These are phyloP conservation scores for Orthonyx spaldingii DNA, from an alignment of 2,113 vertebrate species.

Conservation along the genomic window DNA sequence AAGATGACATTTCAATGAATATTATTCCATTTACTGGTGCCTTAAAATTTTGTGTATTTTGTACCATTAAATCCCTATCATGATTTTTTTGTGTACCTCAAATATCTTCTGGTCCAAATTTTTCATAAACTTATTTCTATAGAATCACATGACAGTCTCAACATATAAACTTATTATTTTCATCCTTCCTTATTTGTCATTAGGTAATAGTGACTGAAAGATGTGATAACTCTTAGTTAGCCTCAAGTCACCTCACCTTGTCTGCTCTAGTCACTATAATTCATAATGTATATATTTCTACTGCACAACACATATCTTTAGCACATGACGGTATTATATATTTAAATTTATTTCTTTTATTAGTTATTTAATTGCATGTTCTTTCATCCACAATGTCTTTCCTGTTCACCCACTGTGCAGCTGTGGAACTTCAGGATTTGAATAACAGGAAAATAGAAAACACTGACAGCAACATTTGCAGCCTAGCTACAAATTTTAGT, in stretches of 20 bases:
- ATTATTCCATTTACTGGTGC: not conserved
- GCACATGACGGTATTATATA: not conserved
- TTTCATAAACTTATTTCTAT: not conserved
- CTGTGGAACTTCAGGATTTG: not conserved
- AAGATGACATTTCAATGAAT: not conserved
- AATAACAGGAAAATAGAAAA: not conserved
- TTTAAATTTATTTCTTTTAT: not conserved
- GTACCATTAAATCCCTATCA: not conserved
- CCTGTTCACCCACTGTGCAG: not conserved
- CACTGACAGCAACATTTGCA: not conserved
- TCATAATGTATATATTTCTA: not conserved
- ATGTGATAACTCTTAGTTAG: fast-evolving
- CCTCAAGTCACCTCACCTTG: not conserved
- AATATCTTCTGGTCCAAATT: not conserved
- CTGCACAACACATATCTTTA: not conserved
- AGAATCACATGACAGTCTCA: not conserved
- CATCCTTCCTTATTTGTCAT: not conserved
- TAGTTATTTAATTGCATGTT: not conserved
- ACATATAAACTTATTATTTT: not conserved
- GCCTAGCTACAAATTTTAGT: not conserved
- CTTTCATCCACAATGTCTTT: not conserved
- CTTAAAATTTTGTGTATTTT: not conserved
- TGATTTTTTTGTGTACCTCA: not conserved
- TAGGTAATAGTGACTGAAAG: not conserved
- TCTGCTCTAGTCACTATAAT: not conserved